phyloP scores from a whole-genome alignment of 2,888 invertebrate genomes.

The Bedellia somnulentella region DNA sequence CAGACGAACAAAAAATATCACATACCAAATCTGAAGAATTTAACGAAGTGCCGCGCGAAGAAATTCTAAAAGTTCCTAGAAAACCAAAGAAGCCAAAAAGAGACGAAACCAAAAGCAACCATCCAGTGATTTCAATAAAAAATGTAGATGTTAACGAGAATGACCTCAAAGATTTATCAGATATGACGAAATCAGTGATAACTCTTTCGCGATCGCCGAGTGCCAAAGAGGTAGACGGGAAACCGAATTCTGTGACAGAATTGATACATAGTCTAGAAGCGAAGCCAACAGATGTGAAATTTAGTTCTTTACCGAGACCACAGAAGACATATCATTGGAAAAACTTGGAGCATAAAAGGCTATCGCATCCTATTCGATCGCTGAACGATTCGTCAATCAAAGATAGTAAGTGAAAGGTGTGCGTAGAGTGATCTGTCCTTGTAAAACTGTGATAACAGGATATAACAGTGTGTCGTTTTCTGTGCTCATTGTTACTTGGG shows the following conservation, averaged over 20 bases:
- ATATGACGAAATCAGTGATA: conserved; percentile 37
- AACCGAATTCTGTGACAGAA: conserved; percentile 19
- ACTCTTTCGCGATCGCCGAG: conserved; percentile 38
- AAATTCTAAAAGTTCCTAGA: conserved; percentile 39
- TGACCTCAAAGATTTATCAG: conserved; percentile 22
- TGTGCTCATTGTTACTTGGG: conserved; percentile 15
- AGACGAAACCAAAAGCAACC: conserved; percentile 9
- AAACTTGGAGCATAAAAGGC: conserved; percentile 45
- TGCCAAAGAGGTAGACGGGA: conserved; percentile 25
- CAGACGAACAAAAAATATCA: conserved; percentile 44
- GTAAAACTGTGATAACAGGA: no score
- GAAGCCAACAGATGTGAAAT: conserved; percentile 14
- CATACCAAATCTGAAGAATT: conserved; percentile 23
- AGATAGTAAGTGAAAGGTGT: no score
- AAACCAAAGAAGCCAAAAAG: conserved; percentile 36
- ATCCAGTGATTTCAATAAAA: neutral
- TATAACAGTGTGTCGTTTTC: conserved; percentile 23
- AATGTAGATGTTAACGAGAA: conserved; percentile 6
- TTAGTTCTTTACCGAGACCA: conserved; percentile 15
- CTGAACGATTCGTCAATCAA: conserved; percentile 34
- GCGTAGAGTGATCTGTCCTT: no score
- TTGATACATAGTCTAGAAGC: conserved; percentile 28
- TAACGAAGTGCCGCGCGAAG: conserved; percentile 29
- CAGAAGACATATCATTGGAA: conserved; percentile 43
- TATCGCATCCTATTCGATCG: conserved; percentile 43